phyloP scores from a whole-genome alignment of 2,888 invertebrate genomes.

The Stramonita haemastoma region DNA sequence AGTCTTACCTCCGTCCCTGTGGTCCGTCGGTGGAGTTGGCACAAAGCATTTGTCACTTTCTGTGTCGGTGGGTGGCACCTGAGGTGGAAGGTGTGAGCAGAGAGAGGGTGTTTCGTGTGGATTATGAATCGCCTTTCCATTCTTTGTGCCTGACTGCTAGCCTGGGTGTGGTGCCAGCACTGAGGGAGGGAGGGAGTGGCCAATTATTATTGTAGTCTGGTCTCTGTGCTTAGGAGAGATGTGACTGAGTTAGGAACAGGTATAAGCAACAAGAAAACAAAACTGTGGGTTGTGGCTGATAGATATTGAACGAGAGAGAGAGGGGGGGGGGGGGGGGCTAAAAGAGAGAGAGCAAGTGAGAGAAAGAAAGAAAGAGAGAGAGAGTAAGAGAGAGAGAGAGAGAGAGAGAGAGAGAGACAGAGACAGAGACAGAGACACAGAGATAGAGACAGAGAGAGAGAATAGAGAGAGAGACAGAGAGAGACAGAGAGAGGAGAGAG shows the following conservation, averaged over 20 bases:
- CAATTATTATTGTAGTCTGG: too few relatives aligned
- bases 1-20: background rate
- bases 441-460: too few relatives aligned
- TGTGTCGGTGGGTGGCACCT: conserved; percentile 19
- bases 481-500: too few relatives aligned
- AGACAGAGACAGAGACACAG: too few relatives aligned
- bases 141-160: too few relatives aligned
- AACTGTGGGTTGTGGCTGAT: background rate
- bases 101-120: background rate
- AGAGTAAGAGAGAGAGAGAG: conserved; percentile 12
- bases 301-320: background rate
- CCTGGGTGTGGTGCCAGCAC: background rate
- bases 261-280: too few relatives aligned
- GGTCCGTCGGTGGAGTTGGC: background rate
- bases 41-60: background rate
- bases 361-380: background rate
- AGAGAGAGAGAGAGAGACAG: background rate
- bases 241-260: too few relatives aligned
- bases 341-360: background rate
- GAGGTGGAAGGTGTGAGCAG: background rate
- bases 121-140: background rate
- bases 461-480: too few relatives aligned
- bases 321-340: background rate
- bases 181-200: background rate
- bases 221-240: too few relatives aligned